Evolutionary conservation across 2,888 invertebrate genomes (phyloP), one percentile per base, ranked within the genome.

Genomic region (Drosophila yooni): DNA sequence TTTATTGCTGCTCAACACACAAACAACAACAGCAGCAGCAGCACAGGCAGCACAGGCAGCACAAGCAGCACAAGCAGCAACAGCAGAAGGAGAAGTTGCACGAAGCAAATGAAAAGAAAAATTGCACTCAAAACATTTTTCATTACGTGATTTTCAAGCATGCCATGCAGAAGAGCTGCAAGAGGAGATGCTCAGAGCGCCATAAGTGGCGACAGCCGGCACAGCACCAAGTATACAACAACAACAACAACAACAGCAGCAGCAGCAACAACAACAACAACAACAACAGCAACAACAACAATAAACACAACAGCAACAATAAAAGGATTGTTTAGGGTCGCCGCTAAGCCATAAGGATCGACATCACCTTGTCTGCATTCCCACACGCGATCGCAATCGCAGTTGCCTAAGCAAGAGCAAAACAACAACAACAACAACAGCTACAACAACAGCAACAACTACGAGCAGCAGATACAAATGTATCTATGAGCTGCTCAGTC

Each of bases 181-280:
- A 29, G 60, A n/a, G 52, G 63, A 66, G 66, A 71, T 70, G 56
- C 79, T 65, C 50, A 53, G 72, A 63, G 68, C 67, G 67, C 62
- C 76, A 76, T 81, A 88, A 86, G 86, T 89, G 92, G 91, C 91
- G 91, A 91, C 91, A 91, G 92, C 91, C 85, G 91, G 90, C 91
- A 84, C 85, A 91, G 83, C 86, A 91, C 88, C 86, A 91, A 83
- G 91, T 89, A 90, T 85, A 84, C 82, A 89, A 77, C 71, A 72
- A 71, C n/a, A 10, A 13, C 38, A 38, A 8, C 43, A 46, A 46
- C 43, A 43, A 0, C 18, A 40, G 6, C 38, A 38, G 18, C 43
- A 43, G 6, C 43, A 43, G 2, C 21, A 43, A 1, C n/a, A n/a
- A 0, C 36, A 34, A 29, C 60, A 58, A 52, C 54, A 33, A 52